Evolutionary conservation across 2,113 vertebrate species (phyloP), one percentile per base, ranked within the genome.

Genomic region (Poecilia latipinna): DNA sequence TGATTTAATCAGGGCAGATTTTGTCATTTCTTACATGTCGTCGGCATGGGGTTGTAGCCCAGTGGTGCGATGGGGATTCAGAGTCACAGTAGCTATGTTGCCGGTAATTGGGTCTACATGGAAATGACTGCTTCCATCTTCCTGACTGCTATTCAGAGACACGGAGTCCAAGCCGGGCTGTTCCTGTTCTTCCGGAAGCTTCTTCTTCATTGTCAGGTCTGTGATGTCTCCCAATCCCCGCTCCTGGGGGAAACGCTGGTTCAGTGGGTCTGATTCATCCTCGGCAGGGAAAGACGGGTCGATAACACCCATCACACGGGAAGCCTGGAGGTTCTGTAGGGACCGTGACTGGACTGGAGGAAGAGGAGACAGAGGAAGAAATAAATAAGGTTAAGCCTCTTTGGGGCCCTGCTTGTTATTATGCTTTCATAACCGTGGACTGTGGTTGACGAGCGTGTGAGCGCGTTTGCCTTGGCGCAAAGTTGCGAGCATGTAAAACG

Each of bases 341-440:
- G 97, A 97, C 83, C 97, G 96, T 90, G 97, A 99, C 90, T 97
- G 97, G 80, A 99, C 97, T 97, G 92, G 61, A 80, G 0, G 65
- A 77, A 39, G 73, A 44, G 15, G 69, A 82, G 51, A 81, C 8
- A 44, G 5, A 17, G 13, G 13, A 10, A 32, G 48, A 32, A 66
- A 31, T 48, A 48, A 66, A 74, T 37, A 70, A 72, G 33, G 65
- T 72, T 7, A 75, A 72, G n/a, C 24, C 32, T 51, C 32, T 61
- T 37, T 31, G 44, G 37, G 37, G 31, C 44, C 75, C 2, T 8
- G 62, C 15, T 74, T 79, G 26, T 73, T 61, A 33, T 28, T 72
- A 4, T 66, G 26, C 51, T 32, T 61, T 54, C 68, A 22, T 67
- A 35, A 42, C 28, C 57, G 67, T 31, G 33, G 33, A 19, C 35